Evolutionary conservation across 2,888 invertebrate species (phyloP), one percentile per base, ranked within the genome.

Genomic region (Drosophila picticornis): DNA sequence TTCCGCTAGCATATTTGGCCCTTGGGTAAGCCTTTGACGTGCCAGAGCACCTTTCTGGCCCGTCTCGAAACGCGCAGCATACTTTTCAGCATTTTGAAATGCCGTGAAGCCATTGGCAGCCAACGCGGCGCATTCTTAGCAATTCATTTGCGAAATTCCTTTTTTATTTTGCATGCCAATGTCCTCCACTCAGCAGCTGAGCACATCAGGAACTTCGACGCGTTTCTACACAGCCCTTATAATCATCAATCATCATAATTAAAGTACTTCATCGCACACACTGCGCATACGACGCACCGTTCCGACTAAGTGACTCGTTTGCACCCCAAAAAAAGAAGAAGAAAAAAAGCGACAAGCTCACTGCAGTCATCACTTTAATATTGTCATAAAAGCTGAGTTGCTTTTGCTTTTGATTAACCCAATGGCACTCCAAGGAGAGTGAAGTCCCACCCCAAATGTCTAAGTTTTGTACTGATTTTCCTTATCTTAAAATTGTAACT

Each of bases 221-320:
- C 64, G 25, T 32, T 40, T 57, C 43, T 58, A 59, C 58, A 70
- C 74, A 32, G 61, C 29, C 59, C 40, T 51, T 38, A 75, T 73
- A 76, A 78, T 84, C 88, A 88, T 90, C 90, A 90, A 90, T 88
- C 90, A 88, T 83, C 84, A 84, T 84, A 88, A 90, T 86, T 90
- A 80, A 74, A 80, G 76, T 76, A 78, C 83, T 79, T 81, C 60
- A 58, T 52, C 70, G 70, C 74, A 66, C 74, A 74, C 72, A 73
- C 73, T 75, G 59, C 86, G 77, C 46, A 73, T 69, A 73, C 77
- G 81, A 72, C 55, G 53, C 72, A 36, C 67, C 59, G 68, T 55
- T 52, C 46, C 2, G 7, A 29, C 51, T 68, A 56, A 80, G 77
- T 76, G 80, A 72, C 84, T 88, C 86, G 81, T 84, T 88, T 77